Evolutionary conservation across 2,888 invertebrate genomes (phyloP), one percentile per base, ranked within the genome.

Genomic region (Suillia variegata): DNA sequence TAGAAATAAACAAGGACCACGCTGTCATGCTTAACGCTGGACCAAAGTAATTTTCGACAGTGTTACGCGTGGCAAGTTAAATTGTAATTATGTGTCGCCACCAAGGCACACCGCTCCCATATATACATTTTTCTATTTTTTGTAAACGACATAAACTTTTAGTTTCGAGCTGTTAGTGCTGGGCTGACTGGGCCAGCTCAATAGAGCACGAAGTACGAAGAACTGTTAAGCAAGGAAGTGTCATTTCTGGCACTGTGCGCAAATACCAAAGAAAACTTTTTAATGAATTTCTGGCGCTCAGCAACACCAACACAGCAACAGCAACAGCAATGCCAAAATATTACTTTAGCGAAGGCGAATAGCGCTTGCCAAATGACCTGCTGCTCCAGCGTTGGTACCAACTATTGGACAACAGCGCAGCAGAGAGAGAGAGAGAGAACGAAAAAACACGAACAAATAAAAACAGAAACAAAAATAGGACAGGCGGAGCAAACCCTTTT

Each of bases 261-360:
- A 58, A 59, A 54, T 51, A 59, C 53, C 21, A 31, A 53, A 26
- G 22, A 31, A 58, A 58, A 58, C 58, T 58, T 58, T 58, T 54
- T 58, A 58, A 58, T 58, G 58, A 58, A 58, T 58, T 58, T 58
- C 50, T 58, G 45, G 45, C 45, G 45, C 49, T 53, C 17, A 15
- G 34, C 42, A 48, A 13, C 33, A 31, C 20, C 20, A 26, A 18
- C 42, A 50, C 33, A 47, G 24, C 45, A 21, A 45, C 50, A 34
- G 48, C 6, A n/a, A 49, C 56, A 24, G 22, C 33, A 24, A 26
- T 20, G 42, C 33, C n/a, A n/a, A n/a, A n/a, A n/a, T n/a, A n/a
- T n/a, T n/a, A n/a, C n/a, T n/a, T n/a, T n/a, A n/a, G n/a, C n/a
- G n/a, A n/a, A n/a, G n/a, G n/a, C n/a, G n/a, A n/a, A n/a, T n/a